Base-by-base conservation (phyloP, 2,888 invertebrate species). In the Branchellion lobata region DNA sequence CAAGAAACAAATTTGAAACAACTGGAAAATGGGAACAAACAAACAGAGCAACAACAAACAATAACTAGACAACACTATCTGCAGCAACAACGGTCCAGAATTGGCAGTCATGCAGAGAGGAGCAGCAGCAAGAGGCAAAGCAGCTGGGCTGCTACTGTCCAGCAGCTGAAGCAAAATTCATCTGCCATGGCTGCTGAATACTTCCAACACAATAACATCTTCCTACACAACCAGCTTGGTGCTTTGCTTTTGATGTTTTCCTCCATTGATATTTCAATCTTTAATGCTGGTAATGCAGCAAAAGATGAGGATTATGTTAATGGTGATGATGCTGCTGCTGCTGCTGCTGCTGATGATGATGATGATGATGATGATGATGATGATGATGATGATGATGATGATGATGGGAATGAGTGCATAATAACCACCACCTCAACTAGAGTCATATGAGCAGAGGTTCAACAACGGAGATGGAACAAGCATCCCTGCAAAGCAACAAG, bases 371-470 rank as follows among this genome's bases (percentile, higher is more conserved):
- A 47, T 14, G 8, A 47, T 47, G 18, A 47, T 14, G 47, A 47
- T 47, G 8, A 14, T 47, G 11, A 47, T 47, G 18, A 47, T 47
- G 8, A 47, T 47, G 18, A 8, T 47, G 47, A 47, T 14, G 47
- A 47, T 47, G 8, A 47, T 47, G 47, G 47, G 18, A n/a, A n/a
- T n/a, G n/a, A n/a, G n/a, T n/a, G n/a, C n/a, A n/a, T n/a, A n/a
- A n/a, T n/a, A n/a, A n/a, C n/a, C n/a, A n/a, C n/a, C n/a, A n/a
- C n/a, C n/a, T n/a, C n/a, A n/a, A n/a, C n/a, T n/a, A n/a, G n/a
- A n/a, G n/a, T 33, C 77, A 14, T 77, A 34, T 61, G 61, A 77
- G 1, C 27, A 77, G 34, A 77, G 77, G 29, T 77, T 77, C 77
- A 77, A 65, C 65, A 77, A 77, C 33, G 77, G 77, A n/a, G 77